A percentile compares a stretch with the other conserved stretches of the same genome.
These are phyloP conservation scores for Calliphora vomitoria DNA, from an alignment of 2,888 invertebrate genomes.

Conservation along the genomic window DNA sequence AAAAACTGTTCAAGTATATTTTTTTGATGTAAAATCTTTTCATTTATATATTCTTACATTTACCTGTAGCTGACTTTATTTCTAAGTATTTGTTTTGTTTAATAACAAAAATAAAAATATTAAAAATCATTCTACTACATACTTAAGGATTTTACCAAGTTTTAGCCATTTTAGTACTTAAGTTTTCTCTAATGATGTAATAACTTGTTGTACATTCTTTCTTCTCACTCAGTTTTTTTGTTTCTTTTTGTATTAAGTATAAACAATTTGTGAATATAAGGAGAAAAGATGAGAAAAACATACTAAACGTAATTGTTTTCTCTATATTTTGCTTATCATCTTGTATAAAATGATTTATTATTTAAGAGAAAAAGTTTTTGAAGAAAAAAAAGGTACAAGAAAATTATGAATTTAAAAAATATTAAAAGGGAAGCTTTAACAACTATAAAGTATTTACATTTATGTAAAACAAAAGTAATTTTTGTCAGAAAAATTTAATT, in stretches of 20 bases:
- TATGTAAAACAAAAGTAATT: no score
- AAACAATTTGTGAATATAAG: conserved; percentile 2
- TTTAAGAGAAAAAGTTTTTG: background rate
- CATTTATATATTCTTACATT: background rate
- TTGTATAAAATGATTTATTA: conserved; percentile 29
- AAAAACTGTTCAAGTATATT: background rate
- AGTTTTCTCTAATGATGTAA: conserved; percentile 44
- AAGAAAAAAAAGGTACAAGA: background rate
- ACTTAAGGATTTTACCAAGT: background rate
- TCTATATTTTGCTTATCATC: conserved; percentile 31
- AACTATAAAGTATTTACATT: no score
- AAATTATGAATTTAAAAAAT: background rate
- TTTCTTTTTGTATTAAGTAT: conserved; percentile 2
- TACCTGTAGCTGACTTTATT: background rate
- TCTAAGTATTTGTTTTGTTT: no score
- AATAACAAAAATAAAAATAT: background rate
- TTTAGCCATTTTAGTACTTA: conserved; percentile 22
- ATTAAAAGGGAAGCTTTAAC: background rate
- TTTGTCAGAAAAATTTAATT: no score
- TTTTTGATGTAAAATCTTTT: background rate
- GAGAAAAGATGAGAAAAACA: background rate
- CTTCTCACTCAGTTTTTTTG: background rate
- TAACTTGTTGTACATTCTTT: conserved; percentile 18
- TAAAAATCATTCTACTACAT: conserved; percentile 4
- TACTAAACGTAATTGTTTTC: background rate